Percentiles rank a stretch among this genome's conserved stretches.
Conservation (phyloP, 2,888 invertebrate genomes). For the Leptura quadrifasciata region DNA sequence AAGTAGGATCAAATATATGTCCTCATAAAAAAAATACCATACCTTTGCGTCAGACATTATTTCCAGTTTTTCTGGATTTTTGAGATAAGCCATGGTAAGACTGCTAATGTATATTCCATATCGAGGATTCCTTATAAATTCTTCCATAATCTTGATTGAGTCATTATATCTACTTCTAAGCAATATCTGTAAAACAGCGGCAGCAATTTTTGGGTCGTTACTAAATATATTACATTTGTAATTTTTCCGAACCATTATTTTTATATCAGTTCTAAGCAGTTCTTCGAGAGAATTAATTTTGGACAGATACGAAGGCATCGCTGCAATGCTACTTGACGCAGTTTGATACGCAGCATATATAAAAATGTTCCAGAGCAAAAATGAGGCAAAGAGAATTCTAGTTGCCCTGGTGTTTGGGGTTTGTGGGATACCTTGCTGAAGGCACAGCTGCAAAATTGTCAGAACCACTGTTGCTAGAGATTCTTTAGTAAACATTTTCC, state of each 20-base stretch:
- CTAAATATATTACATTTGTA: too few relatives aligned
- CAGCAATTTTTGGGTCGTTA: too few relatives aligned
- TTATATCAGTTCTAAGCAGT: neutral
- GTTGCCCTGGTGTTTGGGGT: neutral
- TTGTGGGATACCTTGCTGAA: neutral
- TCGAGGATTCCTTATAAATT: too few relatives aligned
- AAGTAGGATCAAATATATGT: too few relatives aligned
- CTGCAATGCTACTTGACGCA: constrained; percentile 3
- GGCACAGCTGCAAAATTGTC: neutral
- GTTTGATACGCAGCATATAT: constrained; percentile 13
- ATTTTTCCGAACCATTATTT: neutral
- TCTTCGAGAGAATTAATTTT: neutral
- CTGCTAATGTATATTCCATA: too few relatives aligned
- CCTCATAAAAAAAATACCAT: too few relatives aligned
- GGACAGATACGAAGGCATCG: neutral
- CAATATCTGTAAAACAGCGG: too few relatives aligned
- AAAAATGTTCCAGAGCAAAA: neutral
- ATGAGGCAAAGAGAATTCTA: constrained; percentile 7
- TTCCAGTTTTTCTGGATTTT: constrained; percentile 1
- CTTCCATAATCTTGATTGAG: too few relatives aligned
- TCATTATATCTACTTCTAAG: too few relatives aligned
- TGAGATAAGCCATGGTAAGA: too few relatives aligned
- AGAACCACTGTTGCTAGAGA: neutral
- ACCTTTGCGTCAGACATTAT: too few relatives aligned
- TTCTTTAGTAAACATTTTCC: neutral